Percentiles rank a stretch among this genome's conserved stretches.
Evolutionary conservation across 2,113 vertebrate genomes (phyloP).

Genomic region (Caretta caretta): DNA sequence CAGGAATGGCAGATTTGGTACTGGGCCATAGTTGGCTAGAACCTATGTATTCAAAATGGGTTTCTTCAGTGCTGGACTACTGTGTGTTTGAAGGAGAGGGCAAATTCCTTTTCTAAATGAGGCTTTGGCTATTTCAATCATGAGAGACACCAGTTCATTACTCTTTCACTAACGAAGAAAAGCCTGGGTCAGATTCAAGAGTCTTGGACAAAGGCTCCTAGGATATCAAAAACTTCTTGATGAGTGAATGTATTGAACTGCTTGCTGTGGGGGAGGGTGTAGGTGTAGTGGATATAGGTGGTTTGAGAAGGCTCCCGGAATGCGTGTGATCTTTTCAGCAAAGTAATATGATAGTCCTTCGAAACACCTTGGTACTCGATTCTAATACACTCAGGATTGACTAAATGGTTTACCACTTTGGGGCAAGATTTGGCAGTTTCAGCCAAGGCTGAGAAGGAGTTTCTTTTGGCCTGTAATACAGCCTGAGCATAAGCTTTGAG

Average conservation of each 20-base stretch:
- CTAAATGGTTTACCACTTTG: conserved; percentile 48
- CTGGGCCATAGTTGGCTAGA: too few species aligned
- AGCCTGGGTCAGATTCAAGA: too few species aligned
- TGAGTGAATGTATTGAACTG: background rate
- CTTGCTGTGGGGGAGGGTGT: background rate
- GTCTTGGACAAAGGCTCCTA: too few species aligned
- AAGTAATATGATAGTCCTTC: conserved; percentile 49
- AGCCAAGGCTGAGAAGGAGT: conserved; percentile 46
- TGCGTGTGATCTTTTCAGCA: conserved; percentile 27
- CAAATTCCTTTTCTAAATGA: too few species aligned
- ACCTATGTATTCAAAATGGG: too few species aligned
- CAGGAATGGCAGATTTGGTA: too few species aligned
- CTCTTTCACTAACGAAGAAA: too few species aligned
- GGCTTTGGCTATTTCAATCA: too few species aligned
- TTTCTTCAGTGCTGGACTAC: too few species aligned
- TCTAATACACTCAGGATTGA: conserved; percentile 52
- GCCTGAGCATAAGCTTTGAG: conserved; percentile 37
- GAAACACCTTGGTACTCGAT: conserved; percentile 32
- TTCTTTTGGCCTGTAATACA: conserved; percentile 56
- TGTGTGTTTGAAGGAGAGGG: too few species aligned
- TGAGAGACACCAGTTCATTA: too few species aligned
- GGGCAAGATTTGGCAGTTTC: conserved; percentile 31
- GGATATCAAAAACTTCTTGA: background rate
- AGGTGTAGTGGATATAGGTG: background rate
- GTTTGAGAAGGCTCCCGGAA: background rate